phyloP scores from a whole-genome alignment of 2,113 vertebrate genomes.

The Mesocricetus auratus region DNA sequence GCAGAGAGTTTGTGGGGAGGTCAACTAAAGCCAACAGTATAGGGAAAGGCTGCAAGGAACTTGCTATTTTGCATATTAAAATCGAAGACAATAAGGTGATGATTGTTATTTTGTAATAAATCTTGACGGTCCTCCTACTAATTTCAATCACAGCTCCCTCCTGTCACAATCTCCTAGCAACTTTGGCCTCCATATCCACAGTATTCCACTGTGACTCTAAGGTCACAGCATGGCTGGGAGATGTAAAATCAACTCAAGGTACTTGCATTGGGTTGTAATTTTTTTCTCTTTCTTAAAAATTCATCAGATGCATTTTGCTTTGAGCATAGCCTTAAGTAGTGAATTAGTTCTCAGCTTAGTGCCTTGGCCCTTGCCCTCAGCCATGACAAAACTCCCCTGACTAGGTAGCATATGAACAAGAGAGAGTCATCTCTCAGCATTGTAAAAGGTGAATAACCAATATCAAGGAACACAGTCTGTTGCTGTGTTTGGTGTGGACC shows the following conservation, averaged over 20 bases:
- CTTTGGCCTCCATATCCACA: not conserved
- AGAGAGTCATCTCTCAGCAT: not conserved
- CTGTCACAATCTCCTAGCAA: accelerated
- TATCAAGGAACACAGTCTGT: not conserved
- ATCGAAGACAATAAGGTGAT: not conserved
- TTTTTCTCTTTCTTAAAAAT: not conserved
- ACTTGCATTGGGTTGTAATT: not conserved
- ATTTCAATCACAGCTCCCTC: not conserved
- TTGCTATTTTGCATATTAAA: not conserved
- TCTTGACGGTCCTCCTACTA: not conserved
- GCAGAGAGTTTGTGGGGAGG: not conserved
- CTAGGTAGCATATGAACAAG: not conserved
- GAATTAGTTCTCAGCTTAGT: not conserved
- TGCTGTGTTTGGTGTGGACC: not conserved
- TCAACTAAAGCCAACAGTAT: not conserved
- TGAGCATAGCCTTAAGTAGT: not conserved
- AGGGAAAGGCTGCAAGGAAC: too few species aligned
- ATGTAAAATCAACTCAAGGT: too few species aligned
- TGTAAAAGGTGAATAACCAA: not conserved
- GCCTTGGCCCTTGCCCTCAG: too few species aligned
- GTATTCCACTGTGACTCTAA: accelerated
- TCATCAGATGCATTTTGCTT: not conserved
- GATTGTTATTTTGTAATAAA: too few species aligned
- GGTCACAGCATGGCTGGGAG: not conserved
- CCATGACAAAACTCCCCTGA: not conserved